Percentiles rank a stretch among this genome's conserved stretches.
phyloP scores from a whole-genome alignment of 2,797 vertebrate species.

The Naso thynnoides region DNA sequence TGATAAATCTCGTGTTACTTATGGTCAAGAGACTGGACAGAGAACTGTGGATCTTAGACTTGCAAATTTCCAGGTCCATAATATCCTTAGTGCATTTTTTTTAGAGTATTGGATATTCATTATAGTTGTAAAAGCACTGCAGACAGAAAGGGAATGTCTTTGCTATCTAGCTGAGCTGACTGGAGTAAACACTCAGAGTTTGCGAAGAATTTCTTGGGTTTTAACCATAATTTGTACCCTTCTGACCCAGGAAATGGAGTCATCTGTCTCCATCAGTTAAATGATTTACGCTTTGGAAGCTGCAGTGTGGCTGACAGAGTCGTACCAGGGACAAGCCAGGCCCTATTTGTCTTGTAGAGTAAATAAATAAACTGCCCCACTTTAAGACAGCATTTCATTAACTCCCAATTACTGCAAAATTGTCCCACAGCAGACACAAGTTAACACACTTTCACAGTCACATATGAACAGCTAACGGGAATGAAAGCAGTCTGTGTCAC shows the following conservation, averaged over 20 bases:
- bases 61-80: slow-evolving; percentile 32
- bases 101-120: slow-evolving; percentile 40
- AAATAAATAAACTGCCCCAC: slow-evolving; percentile 75
- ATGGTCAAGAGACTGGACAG: slow-evolving; percentile 34
- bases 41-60: slow-evolving; percentile 21
- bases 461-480: slow-evolving; percentile 36
- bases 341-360: slow-evolving; percentile 68
- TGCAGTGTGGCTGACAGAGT: slow-evolving; percentile 52
- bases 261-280: slow-evolving; percentile 68
- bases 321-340: slow-evolving; percentile 51
- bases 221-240: slow-evolving; percentile 65
- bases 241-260: slow-evolving; percentile 69
- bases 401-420: slow-evolving; percentile 52
- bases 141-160: slow-evolving; percentile 46
- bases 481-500: slow-evolving; percentile 47
- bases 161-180: slow-evolving; percentile 10
- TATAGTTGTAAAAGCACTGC: slow-evolving; percentile 6
- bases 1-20: slow-evolving; percentile 65
- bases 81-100: slow-evolving; percentile 52
- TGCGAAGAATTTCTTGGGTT: slow-evolving; percentile 57
- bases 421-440: slow-evolving; percentile 57
- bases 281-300: slow-evolving; percentile 66
- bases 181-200: slow-evolving; percentile 29
- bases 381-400: slow-evolving; percentile 59
- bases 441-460: slow-evolving; percentile 38